Evolutionary conservation across 2,888 invertebrate species (phyloP).

Genomic region (Drosophila anomelani): DNA sequence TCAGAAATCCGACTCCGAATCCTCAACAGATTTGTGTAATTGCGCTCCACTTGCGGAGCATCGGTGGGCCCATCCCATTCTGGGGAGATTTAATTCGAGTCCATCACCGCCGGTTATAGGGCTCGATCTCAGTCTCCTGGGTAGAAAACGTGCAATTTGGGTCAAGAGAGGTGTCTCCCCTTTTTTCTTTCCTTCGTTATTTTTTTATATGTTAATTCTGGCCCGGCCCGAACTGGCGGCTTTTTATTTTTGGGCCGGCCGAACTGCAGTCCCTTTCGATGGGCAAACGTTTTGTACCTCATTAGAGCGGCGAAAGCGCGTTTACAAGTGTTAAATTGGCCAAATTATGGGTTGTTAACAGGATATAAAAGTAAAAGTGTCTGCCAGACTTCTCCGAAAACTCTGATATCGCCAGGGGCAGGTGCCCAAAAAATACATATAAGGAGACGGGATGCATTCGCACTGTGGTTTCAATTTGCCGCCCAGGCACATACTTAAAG

Average conservation of each 20-base stretch:
- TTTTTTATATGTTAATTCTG: constrained; percentile 73
- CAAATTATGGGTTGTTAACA: constrained; percentile 79
- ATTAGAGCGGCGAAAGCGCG: constrained; percentile 79
- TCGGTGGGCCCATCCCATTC: constrained; percentile 21
- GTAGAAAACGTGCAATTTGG: constrained; percentile 69
- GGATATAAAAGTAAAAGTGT: constrained; percentile 79
- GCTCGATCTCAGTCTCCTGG: constrained; percentile 21
- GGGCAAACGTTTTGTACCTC: constrained; percentile 74
- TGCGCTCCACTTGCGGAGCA: constrained; percentile 52
- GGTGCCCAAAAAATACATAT: constrained; percentile 5
- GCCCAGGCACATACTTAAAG: constrained; percentile 26
- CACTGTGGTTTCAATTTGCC: constrained; percentile 25
- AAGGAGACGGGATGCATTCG: constrained; percentile 13
- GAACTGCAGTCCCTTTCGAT: constrained; percentile 26
- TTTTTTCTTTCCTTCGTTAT: constrained; percentile 42
- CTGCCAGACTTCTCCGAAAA: constrained; percentile 23
- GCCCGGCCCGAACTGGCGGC: constrained; percentile 5
- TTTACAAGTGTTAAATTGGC: constrained; percentile 81
- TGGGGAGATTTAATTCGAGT: constrained; percentile 58
- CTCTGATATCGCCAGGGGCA: constrained; percentile 8
- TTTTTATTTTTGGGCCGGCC: constrained; percentile 18
- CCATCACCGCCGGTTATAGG: constrained; percentile 68
- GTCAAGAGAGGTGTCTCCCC: constrained; percentile 49
- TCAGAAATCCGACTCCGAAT: constrained; percentile 30
- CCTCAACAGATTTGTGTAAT: constrained; percentile 74